Evolutionary conservation across 2,888 invertebrate species (phyloP).

Genomic region (Petrolisthes cinctipes): DNA sequence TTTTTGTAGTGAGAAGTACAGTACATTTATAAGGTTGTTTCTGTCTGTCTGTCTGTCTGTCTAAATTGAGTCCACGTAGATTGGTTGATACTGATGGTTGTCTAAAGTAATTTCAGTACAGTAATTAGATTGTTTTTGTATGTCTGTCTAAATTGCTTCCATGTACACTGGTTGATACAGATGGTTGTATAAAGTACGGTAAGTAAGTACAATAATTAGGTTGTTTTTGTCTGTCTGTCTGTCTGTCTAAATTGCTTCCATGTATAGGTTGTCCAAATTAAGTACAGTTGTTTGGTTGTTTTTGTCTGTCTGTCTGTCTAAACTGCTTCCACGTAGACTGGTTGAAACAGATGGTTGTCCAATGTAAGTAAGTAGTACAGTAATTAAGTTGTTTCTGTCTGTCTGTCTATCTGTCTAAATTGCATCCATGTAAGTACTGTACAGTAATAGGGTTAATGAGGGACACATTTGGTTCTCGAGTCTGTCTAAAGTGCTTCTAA

Average conservation of each 20-base stretch:
- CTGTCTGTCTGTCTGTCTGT: background rate
- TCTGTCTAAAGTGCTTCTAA: no score
- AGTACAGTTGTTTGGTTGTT: background rate
- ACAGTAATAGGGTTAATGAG: no score
- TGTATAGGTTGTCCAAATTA: no score
- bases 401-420: background rate
- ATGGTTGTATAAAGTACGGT: no score
- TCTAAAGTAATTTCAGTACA: no score
- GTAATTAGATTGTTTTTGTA: no score
- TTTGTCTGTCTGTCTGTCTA: background rate
- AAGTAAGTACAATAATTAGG: background rate
- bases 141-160: no score
- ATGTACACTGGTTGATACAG: constrained; percentile 70
- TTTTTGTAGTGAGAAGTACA: background rate
- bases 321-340: background rate
- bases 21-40: background rate
- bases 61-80: background rate
- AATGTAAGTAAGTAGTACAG: no score
- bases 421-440: background rate
- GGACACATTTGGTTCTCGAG: no score
- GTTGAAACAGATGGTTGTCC: no score
- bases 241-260: background rate
- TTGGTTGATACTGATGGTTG: no score
- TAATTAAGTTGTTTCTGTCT: no score
- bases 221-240: background rate